A percentile compares a stretch with the other conserved stretches of the same genome.
Evolutionary conservation across 2,888 invertebrate genomes (phyloP).

Genomic region (Zhuqinia jingwanae): DNA sequence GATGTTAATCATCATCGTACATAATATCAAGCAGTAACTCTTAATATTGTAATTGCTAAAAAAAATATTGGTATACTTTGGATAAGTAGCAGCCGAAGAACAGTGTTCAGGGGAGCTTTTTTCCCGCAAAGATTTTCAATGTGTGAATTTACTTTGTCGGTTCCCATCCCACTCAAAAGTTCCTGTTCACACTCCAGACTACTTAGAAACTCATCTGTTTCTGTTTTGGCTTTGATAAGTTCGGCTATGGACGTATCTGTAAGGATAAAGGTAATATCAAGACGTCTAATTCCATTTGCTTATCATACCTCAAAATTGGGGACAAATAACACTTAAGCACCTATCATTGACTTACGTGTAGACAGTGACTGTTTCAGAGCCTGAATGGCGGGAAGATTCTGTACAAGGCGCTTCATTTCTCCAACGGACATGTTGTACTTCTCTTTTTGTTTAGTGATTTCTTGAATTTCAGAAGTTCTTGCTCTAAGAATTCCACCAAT

Average conservation of each 20-base stretch:
- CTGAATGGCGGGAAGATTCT: constrained; percentile 92
- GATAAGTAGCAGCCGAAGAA: constrained; percentile 93
- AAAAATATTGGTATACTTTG: constrained; percentile 85
- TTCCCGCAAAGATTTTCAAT: constrained; percentile 96
- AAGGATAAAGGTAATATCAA: neutral
- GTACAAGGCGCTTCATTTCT: constrained; percentile 96
- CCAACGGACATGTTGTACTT: constrained; percentile 91
- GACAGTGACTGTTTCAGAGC: constrained; percentile 93
- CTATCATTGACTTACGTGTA: constrained; percentile 83
- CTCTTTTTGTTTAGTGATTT: constrained; percentile 91
- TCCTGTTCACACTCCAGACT: constrained; percentile 93
- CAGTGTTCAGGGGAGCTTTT: constrained; percentile 89
- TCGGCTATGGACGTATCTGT: constrained; percentile 96
- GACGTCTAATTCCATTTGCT: too few relatives aligned
- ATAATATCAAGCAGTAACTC: constrained; percentile 4
- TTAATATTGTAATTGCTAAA: neutral
- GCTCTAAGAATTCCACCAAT: constrained; percentile 92
- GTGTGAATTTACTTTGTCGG: constrained; percentile 92
- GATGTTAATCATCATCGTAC: too few relatives aligned
- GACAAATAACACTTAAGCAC: too few relatives aligned
- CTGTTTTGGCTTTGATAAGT: constrained; percentile 92
- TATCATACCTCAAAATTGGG: constrained; percentile 13
- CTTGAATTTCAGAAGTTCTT: constrained; percentile 92
- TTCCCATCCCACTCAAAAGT: constrained; percentile 93
- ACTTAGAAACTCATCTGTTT: constrained; percentile 89